A percentile compares a stretch with the other conserved stretches of the same genome.
phyloP scores from a whole-genome alignment of 2,888 invertebrate species.

The Xestia ashworthii region DNA sequence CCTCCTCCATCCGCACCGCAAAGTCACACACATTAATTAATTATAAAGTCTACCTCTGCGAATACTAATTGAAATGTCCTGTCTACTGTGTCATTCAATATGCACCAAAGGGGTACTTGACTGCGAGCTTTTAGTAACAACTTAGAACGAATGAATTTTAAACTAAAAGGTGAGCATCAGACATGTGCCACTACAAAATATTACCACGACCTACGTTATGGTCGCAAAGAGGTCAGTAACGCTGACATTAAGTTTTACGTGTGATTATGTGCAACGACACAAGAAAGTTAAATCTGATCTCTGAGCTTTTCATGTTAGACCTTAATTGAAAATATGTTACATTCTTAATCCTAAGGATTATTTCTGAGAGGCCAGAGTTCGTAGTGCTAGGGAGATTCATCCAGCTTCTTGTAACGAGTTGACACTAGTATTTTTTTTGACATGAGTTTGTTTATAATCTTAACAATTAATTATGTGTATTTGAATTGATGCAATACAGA shows the following conservation, averaged over 20 bases:
- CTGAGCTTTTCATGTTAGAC: background rate
- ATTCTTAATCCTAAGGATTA: background rate
- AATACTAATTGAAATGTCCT: slow-evolving; percentile 72
- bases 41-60: slow-evolving; percentile 73
- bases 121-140: slow-evolving; percentile 36
- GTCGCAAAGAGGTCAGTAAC: slow-evolving; percentile 36
- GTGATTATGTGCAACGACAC: slow-evolving; percentile 10
- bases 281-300: slow-evolving; percentile 6
- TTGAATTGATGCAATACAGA: background rate
- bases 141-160: slow-evolving; percentile 31
- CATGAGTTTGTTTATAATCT: background rate
- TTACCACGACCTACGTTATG: slow-evolving; percentile 17
- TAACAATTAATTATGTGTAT: background rate
- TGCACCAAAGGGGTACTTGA: slow-evolving; percentile 36
- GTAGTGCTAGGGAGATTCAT: background rate
- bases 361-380: background rate
- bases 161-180: slow-evolving; percentile 8
- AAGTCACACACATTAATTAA: slow-evolving; percentile 79
- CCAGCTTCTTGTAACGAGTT: background rate
- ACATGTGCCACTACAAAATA: slow-evolving; percentile 33
- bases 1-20: slow-evolving; percentile 85
- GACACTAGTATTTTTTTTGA: background rate
- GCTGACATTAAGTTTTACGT: slow-evolving; percentile 17
- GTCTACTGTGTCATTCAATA: slow-evolving; percentile 52
- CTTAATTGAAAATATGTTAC: slow-evolving; percentile 10